Evolutionary conservation across 1,140 invertebrate genomes (phyloP).

Genomic region (Cecropterus lyciades): DNA sequence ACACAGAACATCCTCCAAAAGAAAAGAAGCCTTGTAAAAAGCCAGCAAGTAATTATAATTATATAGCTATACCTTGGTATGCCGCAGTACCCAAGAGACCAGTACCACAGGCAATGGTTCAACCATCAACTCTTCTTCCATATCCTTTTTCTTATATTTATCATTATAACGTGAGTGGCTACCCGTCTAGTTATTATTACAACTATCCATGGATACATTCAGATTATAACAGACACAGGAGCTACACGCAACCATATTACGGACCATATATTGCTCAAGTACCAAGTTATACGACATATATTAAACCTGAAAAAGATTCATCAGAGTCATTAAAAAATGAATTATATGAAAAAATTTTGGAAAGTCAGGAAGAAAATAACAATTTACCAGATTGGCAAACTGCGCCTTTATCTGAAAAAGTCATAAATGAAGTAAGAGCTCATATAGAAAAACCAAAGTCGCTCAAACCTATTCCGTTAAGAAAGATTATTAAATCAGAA

Average conservation of each 20-base stretch:
- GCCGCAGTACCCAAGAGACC: constrained; percentile 16
- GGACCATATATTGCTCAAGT: constrained; percentile 28
- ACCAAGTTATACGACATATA: neutral
- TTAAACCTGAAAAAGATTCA: constrained; percentile 13
- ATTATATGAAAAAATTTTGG: constrained; percentile 18
- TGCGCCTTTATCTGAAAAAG: constrained; percentile 48
- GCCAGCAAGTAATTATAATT: constrained; percentile 28
- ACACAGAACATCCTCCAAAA: constrained; percentile 4
- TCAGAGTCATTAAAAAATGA: constrained; percentile 4
- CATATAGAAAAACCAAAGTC: constrained; percentile 56
- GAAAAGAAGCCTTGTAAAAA: constrained; percentile 37
- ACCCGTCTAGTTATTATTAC: constrained; percentile 51
- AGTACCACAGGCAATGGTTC: constrained; percentile 9
- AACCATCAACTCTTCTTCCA: constrained; percentile 45
- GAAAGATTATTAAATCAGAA: constrained; percentile 66
- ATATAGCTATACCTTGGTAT: constrained; percentile 28
- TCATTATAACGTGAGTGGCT: constrained; percentile 48
- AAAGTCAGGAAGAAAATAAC: constrained; percentile 29
- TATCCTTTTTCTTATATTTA: constrained; percentile 62
- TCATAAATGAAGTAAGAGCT: constrained; percentile 65
- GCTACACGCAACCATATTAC: constrained; percentile 39
- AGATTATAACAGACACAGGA: constrained; percentile 44
- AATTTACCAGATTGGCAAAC: constrained; percentile 62
- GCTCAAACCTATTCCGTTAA: constrained; percentile 50
- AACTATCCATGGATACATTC: constrained; percentile 53